Evolutionary conservation across 2,113 vertebrate species (phyloP).

Genomic region (Sisor rabdophorus): DNA sequence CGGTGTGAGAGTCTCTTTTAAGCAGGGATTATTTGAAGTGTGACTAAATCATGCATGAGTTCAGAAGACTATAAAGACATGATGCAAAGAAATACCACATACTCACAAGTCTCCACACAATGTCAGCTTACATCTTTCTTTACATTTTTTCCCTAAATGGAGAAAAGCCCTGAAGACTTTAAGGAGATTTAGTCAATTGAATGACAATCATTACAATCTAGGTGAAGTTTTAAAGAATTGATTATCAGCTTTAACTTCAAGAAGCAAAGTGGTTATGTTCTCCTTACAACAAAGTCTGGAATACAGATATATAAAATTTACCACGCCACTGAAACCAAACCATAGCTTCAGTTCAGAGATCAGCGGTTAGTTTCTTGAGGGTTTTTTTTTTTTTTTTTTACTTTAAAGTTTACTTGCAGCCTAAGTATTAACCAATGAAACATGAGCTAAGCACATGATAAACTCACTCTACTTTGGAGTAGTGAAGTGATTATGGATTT

Average conservation of each 20-base stretch:
- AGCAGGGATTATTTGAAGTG: constrained; percentile 36
- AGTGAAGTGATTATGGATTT: not conserved
- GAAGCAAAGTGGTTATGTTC: not conserved
- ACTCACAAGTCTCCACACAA: not conserved
- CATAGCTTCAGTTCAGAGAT: not conserved
- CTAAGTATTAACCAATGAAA: constrained; percentile 7
- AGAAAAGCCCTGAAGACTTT: constrained; percentile 9
- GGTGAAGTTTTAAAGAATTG: constrained; percentile 9
- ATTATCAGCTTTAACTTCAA: constrained; percentile 12
- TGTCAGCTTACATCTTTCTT: not conserved
- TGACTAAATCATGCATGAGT: constrained; percentile 52
- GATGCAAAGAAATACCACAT: constrained; percentile 33
- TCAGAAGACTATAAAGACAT: constrained; percentile 38
- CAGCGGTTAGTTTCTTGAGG: not conserved
- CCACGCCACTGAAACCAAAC: constrained; percentile 1
- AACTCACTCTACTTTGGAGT: constrained; percentile 12
- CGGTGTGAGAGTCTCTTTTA: constrained; percentile 15
- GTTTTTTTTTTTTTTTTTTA: not conserved
- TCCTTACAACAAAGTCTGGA: not conserved
- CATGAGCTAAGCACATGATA: constrained; percentile 9
- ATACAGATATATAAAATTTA: not conserved
- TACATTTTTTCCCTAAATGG: not conserved
- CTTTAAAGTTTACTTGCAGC: not conserved
- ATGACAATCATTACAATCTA: constrained; percentile 39
- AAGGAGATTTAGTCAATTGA: not conserved